A percentile compares a stretch with the other conserved stretches of the same genome.
phyloP scores from a whole-genome alignment of 1,140 invertebrate species.

The Harpegnathos saltator region DNA sequence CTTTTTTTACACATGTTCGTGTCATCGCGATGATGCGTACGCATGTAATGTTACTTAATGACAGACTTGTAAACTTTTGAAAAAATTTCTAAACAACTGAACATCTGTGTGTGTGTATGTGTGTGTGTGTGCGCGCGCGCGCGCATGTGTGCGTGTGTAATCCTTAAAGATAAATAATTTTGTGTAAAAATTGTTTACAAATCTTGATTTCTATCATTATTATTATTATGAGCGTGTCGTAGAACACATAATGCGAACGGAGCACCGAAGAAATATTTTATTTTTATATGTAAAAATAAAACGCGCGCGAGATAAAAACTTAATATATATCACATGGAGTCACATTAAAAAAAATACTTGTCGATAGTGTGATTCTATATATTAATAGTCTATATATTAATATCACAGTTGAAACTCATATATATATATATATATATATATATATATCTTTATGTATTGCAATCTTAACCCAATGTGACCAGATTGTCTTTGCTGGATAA shows the following conservation, averaged over 20 bases:
- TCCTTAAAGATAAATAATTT: constrained; percentile 26
- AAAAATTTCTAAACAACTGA: constrained; percentile 33
- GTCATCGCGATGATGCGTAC: constrained; percentile 1
- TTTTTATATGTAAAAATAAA: constrained; percentile 18
- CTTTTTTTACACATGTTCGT: not conserved
- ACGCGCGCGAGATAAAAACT: not conserved
- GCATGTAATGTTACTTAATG: not conserved
- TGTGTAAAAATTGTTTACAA: constrained; percentile 26
- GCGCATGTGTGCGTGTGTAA: too few species aligned
- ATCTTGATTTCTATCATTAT: constrained; percentile 22
- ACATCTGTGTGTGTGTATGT: constrained; percentile 17
- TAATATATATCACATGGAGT: constrained; percentile 18
- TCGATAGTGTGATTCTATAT: not conserved
- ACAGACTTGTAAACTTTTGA: not conserved
- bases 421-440: not conserved
- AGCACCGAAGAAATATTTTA: not conserved
- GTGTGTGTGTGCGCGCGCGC: not conserved
- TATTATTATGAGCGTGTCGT: not conserved
- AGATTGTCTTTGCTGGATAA: constrained; percentile 25
- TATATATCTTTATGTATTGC: constrained; percentile 16
- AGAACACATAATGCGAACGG: constrained; percentile 5
- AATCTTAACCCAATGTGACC: constrained; percentile 16
- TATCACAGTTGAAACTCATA: constrained; percentile 44
- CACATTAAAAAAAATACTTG: constrained; percentile 48
- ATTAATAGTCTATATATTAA: constrained; percentile 6